Base-by-base conservation (phyloP, 2,888 invertebrate genomes). In the Calameuta pallipes region DNA sequence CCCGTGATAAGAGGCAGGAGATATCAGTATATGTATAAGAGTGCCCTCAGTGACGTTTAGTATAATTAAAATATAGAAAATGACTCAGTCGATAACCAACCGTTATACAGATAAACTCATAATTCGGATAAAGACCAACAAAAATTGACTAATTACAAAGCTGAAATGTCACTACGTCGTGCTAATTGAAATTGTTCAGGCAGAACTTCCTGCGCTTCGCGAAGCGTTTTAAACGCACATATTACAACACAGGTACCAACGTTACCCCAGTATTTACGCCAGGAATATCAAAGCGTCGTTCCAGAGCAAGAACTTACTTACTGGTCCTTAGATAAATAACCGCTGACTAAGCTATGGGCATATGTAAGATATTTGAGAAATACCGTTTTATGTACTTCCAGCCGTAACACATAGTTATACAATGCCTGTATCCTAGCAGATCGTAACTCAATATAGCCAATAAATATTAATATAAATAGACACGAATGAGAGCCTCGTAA, bases 281-380 rank as follows among this genome's bases (percentile, higher is more conserved):
- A 78, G 75, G 70, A 78, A 75, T 78, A 78, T 78, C 78, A 78
- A 78, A 78, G 75, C 70, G 1, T 33, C 13, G 31, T 71, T 4
- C 31, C 71, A 15, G 31, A 12, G 31, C 12, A 9, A 56, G 23
- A 15, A 33, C 31, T 71, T 71, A 71, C 31, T 33, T 33, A 71
- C 71, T 71, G 31, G 13, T 33, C 31, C 71, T 71, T 33, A 33
- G 31, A 71, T 12, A 31, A 33, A 56, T 9, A 56, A 9, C 56
- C 23, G 23, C 56, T 56, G 23, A 56, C 56, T 56, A 56, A 23
- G 23, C 9, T 23, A 9, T 2, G 23, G 23, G 9, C 56, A 56
- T 56, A 56, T 56, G 56, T 56, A 56, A 9, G 56, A 56, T 56
- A 56, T 56, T 23, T 56, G 15, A 23, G 1, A 56, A 56, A 56